phyloP scores from a whole-genome alignment of 2,797 vertebrate genomes.

The Halcyon badia region DNA sequence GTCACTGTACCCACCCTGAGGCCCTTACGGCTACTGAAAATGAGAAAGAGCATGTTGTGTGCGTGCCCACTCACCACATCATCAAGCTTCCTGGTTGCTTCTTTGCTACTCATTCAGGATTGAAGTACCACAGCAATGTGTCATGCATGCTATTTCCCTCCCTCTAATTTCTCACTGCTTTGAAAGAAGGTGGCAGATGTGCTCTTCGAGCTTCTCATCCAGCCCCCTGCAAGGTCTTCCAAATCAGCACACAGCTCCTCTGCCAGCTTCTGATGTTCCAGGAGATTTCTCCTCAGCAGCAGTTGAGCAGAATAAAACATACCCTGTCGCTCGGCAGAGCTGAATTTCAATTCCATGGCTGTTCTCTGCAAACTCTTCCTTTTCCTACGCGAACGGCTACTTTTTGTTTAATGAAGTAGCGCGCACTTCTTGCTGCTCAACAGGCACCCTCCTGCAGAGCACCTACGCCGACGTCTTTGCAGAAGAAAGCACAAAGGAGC shows the following conservation, averaged over 20 bases:
- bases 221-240: constrained; percentile 7
- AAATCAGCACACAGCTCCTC: background rate
- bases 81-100: background rate
- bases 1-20: constrained; percentile 60
- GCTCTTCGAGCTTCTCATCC: background rate
- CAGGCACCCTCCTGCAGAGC: background rate
- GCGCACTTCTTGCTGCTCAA: background rate
- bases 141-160: background rate
- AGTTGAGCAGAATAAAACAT: background rate
- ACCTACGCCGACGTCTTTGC: background rate
- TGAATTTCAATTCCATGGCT: background rate
- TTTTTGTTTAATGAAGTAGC: background rate
- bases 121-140: background rate
- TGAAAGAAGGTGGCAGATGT: background rate
- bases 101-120: background rate
- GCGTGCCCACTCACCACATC: background rate
- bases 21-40: constrained; percentile 45
- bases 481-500: background rate
- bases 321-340: background rate
- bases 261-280: background rate
- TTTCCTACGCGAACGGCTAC: rapidly evolving
- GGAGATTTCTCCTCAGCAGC: background rate
- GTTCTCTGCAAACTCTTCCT: background rate
- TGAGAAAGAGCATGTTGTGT: constrained; percentile 32
- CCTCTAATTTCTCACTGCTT: background rate